Base-by-base conservation (phyloP, 2,888 invertebrate species). In the Dryomyza anilis region DNA sequence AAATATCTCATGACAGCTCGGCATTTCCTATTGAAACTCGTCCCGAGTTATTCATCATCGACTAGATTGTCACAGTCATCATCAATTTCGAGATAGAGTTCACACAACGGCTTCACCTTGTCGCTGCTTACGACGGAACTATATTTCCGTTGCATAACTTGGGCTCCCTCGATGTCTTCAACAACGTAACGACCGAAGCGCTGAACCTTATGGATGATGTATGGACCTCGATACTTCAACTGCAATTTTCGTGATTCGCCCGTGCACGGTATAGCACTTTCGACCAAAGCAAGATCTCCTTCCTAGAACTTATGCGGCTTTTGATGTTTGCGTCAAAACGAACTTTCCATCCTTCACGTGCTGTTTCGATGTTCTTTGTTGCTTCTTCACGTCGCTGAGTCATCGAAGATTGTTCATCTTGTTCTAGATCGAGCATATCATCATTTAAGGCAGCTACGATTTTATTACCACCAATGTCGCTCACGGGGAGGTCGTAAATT, bases 111-210 rank as follows among this genome's bases (percentile, higher is more conserved):
- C 29, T 67, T 70, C 39, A 70, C n/a, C 25, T 65, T 65, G 16
- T 68, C 69, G 19, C 62, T 65, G 48, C 67, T 68, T 0, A 48
- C 61, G 1, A 67, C 27, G 3, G 65, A 67, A 33, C 59, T 62
- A 19, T 65, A 67, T 27, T 46, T 46, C 0, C 65, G 43, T 12
- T 62, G 46, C 3, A 56, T 63, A 4, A 33, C 30, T 14, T 65
- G 65, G 2, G 50, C 52, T 4, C 65, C 67, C 2, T 65, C 59
- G 12, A 67, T 59, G 19, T 67, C 67, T 10, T 36, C 39, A 12
- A 67, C 23, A 8, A 70, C 65, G 64, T 74, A 76, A 4, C 74
- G 57, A 36, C 64, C 43, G 29, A 63, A 46, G 30, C 64, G 52
- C 33, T 66, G 43, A 29, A 69, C 59, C 48, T 64, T 55, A 21